phyloP scores from a whole-genome alignment of 2,113 vertebrate species.

The Melanocharis versteri region DNA sequence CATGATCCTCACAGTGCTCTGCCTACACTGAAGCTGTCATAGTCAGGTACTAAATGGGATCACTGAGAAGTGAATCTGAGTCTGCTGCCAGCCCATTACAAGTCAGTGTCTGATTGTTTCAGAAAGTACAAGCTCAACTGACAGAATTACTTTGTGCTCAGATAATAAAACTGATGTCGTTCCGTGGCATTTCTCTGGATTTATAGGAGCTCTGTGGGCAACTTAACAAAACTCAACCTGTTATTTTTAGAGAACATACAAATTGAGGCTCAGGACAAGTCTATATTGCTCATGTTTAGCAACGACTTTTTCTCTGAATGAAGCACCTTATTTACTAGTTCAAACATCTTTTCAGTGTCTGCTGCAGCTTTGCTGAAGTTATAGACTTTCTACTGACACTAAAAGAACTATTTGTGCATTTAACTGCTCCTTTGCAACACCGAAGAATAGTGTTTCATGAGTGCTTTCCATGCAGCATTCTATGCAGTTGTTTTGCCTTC shows the following conservation, averaged over 20 bases:
- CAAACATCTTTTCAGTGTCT: not conserved
- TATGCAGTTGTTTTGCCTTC: not conserved
- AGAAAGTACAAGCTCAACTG: constrained; percentile 9
- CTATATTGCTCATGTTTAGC: not conserved
- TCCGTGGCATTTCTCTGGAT: not conserved
- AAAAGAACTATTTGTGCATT: not conserved
- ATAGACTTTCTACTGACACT: not conserved
- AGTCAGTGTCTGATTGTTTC: not conserved
- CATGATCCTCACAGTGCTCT: not conserved
- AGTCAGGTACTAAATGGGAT: not conserved
- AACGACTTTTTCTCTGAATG: not conserved
- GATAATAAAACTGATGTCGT: not conserved
- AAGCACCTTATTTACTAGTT: not conserved
- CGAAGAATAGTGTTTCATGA: not conserved
- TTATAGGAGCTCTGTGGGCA: not conserved
- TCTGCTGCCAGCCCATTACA: constrained; percentile 30
- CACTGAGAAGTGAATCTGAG: not conserved
- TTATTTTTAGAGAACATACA: not conserved
- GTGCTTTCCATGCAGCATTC: not conserved
- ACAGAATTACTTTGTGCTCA: constrained; percentile 6
- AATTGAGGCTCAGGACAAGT: not conserved
- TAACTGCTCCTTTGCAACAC: not conserved
- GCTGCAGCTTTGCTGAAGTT: not conserved
- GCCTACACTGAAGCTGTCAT: not conserved
- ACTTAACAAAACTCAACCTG: not conserved